phyloP scores from a whole-genome alignment of 2,888 invertebrate species.

The Cephus rjabovi region DNA sequence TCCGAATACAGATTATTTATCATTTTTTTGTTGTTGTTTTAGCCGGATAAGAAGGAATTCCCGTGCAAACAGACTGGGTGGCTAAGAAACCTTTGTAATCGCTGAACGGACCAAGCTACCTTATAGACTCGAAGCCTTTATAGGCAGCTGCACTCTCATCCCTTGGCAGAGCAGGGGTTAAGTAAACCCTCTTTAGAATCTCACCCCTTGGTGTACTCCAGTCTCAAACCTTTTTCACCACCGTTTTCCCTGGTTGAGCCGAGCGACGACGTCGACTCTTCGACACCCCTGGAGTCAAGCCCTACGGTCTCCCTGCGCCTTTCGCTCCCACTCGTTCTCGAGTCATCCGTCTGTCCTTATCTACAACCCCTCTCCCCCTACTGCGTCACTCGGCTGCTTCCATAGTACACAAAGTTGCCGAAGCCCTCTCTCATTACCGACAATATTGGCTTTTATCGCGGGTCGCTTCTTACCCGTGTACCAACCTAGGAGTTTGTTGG shows the following conservation, averaged over 20 bases:
- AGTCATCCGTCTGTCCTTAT: not conserved
- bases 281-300: no score
- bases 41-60: conserved; percentile 27
- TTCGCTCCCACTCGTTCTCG: not conserved
- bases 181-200: conserved; percentile 47
- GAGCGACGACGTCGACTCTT: no score
- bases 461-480: conserved; percentile 21
- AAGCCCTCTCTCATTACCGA: conserved; percentile 30
- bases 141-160: conserved; percentile 38
- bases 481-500: no score
- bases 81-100: conserved; percentile 38
- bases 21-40: not conserved
- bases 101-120: conserved; percentile 34
- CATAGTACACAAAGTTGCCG: conserved; percentile 23
- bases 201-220: conserved; percentile 27
- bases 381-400: not conserved
- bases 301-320: conserved; percentile 11
- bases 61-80: conserved; percentile 41
- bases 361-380: not conserved
- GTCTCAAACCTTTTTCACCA: conserved; percentile 10
- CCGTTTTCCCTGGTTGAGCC: not conserved
- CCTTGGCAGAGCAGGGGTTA: conserved; percentile 32
- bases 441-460: conserved; percentile 35
- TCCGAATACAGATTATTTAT: not conserved
- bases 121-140: conserved; percentile 30